Evolutionary conservation across 1,140 invertebrate species (phyloP), one percentile per base, ranked within the genome.

Genomic region (Zaprionus nigranus): DNA sequence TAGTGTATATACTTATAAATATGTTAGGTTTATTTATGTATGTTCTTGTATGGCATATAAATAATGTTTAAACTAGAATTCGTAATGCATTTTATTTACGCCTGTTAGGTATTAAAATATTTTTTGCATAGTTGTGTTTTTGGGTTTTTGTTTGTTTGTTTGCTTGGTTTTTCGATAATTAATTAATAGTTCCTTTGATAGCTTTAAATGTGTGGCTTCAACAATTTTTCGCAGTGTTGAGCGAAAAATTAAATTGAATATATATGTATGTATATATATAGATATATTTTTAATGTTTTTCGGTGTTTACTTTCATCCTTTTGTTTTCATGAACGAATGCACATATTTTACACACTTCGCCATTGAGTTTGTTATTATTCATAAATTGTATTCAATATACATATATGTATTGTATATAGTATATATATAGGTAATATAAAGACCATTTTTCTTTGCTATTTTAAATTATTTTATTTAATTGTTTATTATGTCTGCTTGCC

Each of bases 221-320:
- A 79, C 58, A 58, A 63, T 67, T 68, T 58, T 59, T 54, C 74
- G 62, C 74, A 65, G 28, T 34, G 51, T 53, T 57, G 65, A 60
- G 61, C 78, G 74, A 71, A 62, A 80, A 70, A 70, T 63, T 77
- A 68, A 82, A 81, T 90, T 88, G 85, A 90, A 58, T 60, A 62
- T 59, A 75, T 59, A 59, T 64, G 62, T 66, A 73, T 58, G 61
- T 62, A 63, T 58, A 75, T 68, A 73, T 75, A 75, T 63, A 82
- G 66, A 87, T 79, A 86, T 87, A 82, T 80, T 75, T 88, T 78
- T 87, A 88, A 82, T 84, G 78, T 90, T 87, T 87, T 86, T 86
- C 85, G 85, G 85, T 90, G 85, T 90, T 90, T 90, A 90, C 85
- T 90, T 90, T 90, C 85, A 90, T 90, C 85, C 85, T 90, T 88